phyloP scores from a whole-genome alignment of 2,113 vertebrate genomes.

The Cyrtonyx montezumae region DNA sequence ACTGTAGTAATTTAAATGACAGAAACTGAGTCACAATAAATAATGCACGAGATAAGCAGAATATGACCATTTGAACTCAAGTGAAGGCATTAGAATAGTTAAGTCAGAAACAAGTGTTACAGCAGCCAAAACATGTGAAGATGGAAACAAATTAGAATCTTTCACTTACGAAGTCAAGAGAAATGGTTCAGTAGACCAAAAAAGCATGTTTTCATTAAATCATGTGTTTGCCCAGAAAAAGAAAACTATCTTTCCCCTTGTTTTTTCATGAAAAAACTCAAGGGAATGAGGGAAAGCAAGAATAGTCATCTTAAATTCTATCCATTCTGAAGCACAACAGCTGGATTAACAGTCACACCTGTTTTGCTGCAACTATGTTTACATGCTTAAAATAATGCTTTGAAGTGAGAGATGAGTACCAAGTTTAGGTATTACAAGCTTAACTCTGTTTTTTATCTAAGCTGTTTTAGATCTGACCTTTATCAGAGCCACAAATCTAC shows the following conservation, averaged over 20 bases:
- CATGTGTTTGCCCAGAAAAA: neutral
- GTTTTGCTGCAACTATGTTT: neutral
- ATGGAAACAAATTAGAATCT: neutral
- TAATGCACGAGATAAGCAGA: accelerated
- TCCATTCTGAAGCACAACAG: neutral
- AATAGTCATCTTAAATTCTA: neutral
- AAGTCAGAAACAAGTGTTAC: neutral
- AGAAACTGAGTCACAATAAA: neutral
- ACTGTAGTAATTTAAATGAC: neutral
- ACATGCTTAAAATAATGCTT: neutral
- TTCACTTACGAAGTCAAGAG: neutral
- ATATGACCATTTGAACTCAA: neutral
- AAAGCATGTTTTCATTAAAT: neutral
- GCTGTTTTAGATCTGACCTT: neutral
- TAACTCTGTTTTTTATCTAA: neutral
- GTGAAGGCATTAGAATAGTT: neutral
- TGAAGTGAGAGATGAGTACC: neutral
- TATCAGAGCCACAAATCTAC: neutral
- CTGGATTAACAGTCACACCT: neutral
- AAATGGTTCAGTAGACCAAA: neutral
- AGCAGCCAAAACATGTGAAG: neutral
- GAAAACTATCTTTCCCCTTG: neutral
- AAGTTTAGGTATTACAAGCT: neutral
- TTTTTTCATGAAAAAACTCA: too few relatives aligned
- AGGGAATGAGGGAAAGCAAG: too few relatives aligned